phyloP scores from a whole-genome alignment of 2,888 invertebrate genomes.

The Dichetophora obliterata region DNA sequence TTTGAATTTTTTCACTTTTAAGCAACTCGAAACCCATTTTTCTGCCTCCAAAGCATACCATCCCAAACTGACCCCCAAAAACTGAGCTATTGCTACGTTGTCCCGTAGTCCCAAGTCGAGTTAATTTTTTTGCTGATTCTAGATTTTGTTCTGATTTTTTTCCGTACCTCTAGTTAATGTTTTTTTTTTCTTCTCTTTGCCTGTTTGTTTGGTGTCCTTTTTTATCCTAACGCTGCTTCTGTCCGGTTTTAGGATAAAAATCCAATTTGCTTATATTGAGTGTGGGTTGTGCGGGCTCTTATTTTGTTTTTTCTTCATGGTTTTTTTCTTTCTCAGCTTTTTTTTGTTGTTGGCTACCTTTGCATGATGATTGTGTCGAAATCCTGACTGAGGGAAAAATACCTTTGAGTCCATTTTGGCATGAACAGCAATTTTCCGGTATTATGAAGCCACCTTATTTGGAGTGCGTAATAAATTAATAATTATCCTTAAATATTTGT shows the following conservation, averaged over 20 bases:
- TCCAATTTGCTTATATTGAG: slow-evolving; percentile 29
- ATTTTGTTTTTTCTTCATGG: background rate
- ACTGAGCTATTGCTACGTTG: background rate
- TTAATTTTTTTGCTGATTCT: slow-evolving; percentile 13
- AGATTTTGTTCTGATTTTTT: slow-evolving; percentile 23
- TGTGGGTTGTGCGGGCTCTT: background rate
- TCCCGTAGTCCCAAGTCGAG: background rate
- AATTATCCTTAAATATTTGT: slow-evolving; percentile 35
- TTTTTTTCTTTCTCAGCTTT: background rate
- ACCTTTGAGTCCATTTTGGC: slow-evolving; percentile 31
- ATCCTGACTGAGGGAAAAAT: slow-evolving; percentile 26
- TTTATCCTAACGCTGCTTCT: slow-evolving; percentile 13
- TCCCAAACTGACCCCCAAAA: background rate
- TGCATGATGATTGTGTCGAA: slow-evolving; percentile 32
- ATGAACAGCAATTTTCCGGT: slow-evolving; percentile 36
- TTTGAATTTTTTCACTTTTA: background rate
- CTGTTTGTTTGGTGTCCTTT: slow-evolving; percentile 22
- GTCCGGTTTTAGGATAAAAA: slow-evolving; percentile 39
- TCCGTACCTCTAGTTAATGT: background rate
- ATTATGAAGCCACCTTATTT: background rate
- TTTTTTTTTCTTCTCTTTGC: background rate
- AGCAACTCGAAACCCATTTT: background rate
- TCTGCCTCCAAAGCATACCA: background rate
- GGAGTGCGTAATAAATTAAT: slow-evolving; percentile 40
- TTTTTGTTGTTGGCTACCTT: slow-evolving; percentile 9